phyloP scores from a whole-genome alignment of 2,888 invertebrate genomes.

The Pandemis cinnamomeana region DNA sequence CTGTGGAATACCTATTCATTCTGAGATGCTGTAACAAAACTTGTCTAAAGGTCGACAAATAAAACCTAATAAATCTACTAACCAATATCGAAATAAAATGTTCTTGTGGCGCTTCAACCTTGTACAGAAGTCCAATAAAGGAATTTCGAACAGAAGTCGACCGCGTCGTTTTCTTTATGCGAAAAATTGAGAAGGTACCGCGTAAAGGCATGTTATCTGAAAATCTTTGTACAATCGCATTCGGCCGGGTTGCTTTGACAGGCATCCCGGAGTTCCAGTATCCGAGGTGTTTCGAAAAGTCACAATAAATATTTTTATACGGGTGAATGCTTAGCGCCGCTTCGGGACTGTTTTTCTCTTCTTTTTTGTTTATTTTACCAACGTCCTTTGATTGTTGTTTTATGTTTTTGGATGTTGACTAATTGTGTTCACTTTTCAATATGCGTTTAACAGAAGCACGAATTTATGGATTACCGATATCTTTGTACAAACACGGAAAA shows the following conservation, averaged over 20 bases:
- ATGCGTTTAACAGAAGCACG: not conserved
- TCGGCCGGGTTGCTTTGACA: constrained; percentile 45
- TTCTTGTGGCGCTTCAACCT: constrained; percentile 16
- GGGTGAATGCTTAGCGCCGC: constrained; percentile 55
- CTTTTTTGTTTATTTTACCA: constrained; percentile 6
- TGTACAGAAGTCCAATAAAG: constrained; percentile 33
- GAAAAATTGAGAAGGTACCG: not conserved
- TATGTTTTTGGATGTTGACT: not conserved
- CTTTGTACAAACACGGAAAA: too few relatives aligned
- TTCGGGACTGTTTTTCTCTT: constrained; percentile 45
- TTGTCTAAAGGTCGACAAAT: not conserved
- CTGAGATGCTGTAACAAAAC: not conserved
- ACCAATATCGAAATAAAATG: constrained; percentile 33
- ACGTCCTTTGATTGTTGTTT: not conserved
- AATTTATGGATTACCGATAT: too few relatives aligned
- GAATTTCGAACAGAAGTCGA: constrained; percentile 34
- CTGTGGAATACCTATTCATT: too few relatives aligned
- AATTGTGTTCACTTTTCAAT: not conserved
- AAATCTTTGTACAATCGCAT: constrained; percentile 20
- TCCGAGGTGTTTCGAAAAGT: constrained; percentile 55
- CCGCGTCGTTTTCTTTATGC: constrained; percentile 32
- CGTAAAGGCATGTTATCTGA: constrained; percentile 12
- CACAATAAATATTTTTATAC: constrained; percentile 65
- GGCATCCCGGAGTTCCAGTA: constrained; percentile 55
- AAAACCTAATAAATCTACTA: constrained; percentile 33